These are phyloP conservation scores for Chironomus striatipennis DNA, from an alignment of 1,140 invertebrate species.

Conservation along the genomic window DNA sequence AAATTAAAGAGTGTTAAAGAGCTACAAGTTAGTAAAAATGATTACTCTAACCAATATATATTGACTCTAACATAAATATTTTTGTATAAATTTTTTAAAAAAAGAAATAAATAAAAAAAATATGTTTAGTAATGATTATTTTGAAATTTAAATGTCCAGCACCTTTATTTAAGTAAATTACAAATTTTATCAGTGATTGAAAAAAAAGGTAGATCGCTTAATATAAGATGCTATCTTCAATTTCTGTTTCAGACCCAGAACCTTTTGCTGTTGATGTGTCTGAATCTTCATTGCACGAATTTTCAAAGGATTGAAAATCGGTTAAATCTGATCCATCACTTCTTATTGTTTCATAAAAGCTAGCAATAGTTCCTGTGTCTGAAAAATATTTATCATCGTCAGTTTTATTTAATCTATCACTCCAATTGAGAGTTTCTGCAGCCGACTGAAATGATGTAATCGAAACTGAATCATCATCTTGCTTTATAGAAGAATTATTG, in stretches of 20 bases:
- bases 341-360: constrained; percentile 7
- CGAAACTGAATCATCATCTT: not conserved
- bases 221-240: not conserved
- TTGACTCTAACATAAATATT: too few relatives aligned
- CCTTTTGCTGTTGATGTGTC: not conserved
- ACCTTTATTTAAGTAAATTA: too few relatives aligned
- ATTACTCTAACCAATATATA: too few relatives aligned
- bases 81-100: too few relatives aligned
- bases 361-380: not conserved
- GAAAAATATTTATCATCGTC: not conserved
- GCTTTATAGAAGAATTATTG: not conserved
- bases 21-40: too few relatives aligned
- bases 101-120: too few relatives aligned
- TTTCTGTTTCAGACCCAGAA: not conserved
- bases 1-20: too few relatives aligned
- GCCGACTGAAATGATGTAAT: not conserved
- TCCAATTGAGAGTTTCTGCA: not conserved
- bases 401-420: not conserved
- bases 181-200: too few relatives aligned
- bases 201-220: too few relatives aligned
- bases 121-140: too few relatives aligned
- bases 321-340: not conserved
- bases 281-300: not conserved
- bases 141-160: too few relatives aligned
- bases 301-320: constrained; percentile 1